These are phyloP conservation scores for Phodopus roborovskii DNA, from an alignment of 2,113 vertebrate genomes.

Conservation along the genomic window DNA sequence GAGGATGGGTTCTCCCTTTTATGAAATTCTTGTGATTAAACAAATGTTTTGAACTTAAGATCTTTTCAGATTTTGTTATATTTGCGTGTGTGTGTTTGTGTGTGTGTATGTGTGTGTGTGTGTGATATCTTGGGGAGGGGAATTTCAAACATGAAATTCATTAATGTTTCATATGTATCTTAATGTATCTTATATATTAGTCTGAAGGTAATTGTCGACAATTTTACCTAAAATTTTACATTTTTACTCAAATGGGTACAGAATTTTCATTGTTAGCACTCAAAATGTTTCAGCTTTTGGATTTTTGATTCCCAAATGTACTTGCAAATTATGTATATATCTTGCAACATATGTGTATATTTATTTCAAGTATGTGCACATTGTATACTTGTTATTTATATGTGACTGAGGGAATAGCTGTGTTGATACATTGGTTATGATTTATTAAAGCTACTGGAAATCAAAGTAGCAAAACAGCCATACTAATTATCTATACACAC, in stretches of 20 bases:
- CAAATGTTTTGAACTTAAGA: not conserved
- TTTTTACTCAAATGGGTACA: not conserved
- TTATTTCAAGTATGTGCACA: not conserved
- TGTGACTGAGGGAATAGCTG: not conserved
- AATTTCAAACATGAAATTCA: not conserved
- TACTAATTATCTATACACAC: too few species aligned
- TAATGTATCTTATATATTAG: too few species aligned
- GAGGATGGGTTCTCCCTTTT: not conserved
- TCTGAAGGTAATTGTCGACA: not conserved
- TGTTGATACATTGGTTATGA: too few species aligned
- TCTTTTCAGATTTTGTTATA: not conserved
- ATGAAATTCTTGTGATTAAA: not conserved
- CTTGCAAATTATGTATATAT: not conserved
- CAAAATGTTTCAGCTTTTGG: not conserved
- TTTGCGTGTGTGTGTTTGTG: not conserved
- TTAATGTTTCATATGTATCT: not conserved
- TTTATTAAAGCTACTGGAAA: too few species aligned
- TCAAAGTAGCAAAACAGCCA: too few species aligned
- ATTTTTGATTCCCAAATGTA: not conserved
- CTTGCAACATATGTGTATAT: fast-evolving
- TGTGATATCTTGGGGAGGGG: not conserved
- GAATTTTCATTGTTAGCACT: not conserved
- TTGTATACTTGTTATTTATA: not conserved
- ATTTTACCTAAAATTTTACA: not conserved
- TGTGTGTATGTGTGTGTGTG: too few species aligned